These are phyloP conservation scores for Campoplex nolae DNA, from an alignment of 2,888 invertebrate species.

Conservation along the genomic window DNA sequence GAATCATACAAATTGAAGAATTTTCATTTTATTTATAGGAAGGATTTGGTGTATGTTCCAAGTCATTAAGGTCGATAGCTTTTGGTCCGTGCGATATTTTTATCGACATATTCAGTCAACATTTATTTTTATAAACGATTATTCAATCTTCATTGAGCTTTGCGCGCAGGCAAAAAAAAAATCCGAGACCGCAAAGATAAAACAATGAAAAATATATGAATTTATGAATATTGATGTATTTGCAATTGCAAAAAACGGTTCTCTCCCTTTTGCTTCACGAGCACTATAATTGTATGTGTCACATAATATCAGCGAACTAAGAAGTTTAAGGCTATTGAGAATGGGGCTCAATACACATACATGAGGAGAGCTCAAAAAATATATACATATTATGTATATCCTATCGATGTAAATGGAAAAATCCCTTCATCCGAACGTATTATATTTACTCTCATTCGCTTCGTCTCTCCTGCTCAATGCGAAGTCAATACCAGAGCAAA, in stretches of 20 bases:
- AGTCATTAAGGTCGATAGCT: not conserved
- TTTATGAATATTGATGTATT: not conserved
- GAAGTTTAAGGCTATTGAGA: conserved; percentile 41
- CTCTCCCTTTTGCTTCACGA: not conserved
- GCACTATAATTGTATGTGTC: conserved; percentile 43
- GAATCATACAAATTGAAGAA: not conserved
- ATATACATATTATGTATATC: conserved; percentile 6
- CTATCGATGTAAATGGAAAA: conserved; percentile 9
- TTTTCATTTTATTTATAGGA: not conserved
- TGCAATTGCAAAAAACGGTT: not conserved
- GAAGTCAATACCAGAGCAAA: conserved; percentile 67
- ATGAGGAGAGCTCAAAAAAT: not conserved
- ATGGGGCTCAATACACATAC: conserved; percentile 2
- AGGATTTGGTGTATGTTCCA: no score
- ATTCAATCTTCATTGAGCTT: no score
- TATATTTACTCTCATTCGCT: conserved; percentile 59
- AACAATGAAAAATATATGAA: not conserved
- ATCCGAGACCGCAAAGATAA: not conserved
- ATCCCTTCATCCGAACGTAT: conserved; percentile 41
- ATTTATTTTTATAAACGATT: not conserved
- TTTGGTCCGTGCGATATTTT: not conserved
- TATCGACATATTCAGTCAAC: not conserved
- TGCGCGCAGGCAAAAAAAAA: no score
- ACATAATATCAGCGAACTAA: conserved; percentile 32
- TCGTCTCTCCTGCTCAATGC: conserved; percentile 50